These are phyloP conservation scores for Melanaphis sacchari DNA, from an alignment of 1,140 invertebrate species.

Conservation along the genomic window DNA sequence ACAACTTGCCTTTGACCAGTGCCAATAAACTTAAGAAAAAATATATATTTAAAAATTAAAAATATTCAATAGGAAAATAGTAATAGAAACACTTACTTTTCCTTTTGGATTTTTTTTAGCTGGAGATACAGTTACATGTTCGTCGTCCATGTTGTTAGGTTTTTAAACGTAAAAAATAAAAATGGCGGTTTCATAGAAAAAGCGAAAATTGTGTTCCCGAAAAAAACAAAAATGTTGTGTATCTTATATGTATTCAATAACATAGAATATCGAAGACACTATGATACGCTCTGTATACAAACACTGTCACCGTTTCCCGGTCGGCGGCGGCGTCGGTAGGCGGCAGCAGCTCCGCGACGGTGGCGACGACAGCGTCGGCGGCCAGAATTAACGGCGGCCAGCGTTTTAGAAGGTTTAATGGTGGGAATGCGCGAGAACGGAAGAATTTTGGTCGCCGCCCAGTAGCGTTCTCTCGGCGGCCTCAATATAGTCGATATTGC, in stretches of 20 bases:
- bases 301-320: neutral
- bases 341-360: neutral
- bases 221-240: constrained; percentile 2
- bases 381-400: no score
- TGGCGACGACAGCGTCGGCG: no score
- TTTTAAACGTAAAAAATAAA: no score
- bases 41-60: no score
- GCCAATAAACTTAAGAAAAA: no score
- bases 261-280: neutral
- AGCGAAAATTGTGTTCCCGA: neutral
- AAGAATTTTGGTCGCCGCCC: neutral
- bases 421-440: neutral
- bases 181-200: no score
- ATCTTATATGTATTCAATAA: no score
- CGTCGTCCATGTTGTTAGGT: no score
- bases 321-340: neutral
- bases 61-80: no score
- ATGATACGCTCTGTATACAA: constrained; percentile 3
- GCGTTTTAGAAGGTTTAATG: neutral
- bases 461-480: neutral
- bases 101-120: no score
- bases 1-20: neutral
- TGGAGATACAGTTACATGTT: neutral
- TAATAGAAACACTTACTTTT: no score
- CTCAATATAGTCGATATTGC: no score